Evolutionary conservation across 1,140 invertebrate species (phyloP).

Genomic region (Tetragnatha versicolor): DNA sequence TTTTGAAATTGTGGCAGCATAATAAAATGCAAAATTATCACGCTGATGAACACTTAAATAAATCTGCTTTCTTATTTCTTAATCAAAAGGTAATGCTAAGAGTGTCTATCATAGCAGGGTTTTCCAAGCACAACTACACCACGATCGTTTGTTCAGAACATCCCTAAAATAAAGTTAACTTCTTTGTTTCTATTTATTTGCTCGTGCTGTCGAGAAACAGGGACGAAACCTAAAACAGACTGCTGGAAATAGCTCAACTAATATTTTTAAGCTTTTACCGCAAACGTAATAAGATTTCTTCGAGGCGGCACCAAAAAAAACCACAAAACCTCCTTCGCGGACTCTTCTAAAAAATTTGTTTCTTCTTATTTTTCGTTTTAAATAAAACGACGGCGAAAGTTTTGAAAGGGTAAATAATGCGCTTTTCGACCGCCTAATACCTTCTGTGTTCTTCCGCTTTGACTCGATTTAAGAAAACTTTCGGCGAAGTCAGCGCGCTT

Average conservation of each 20-base stretch:
- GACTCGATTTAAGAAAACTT: constrained; percentile 46
- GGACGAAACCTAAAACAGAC: constrained; percentile 8
- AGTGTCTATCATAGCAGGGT: too few species aligned
- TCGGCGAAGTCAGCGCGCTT: too few species aligned
- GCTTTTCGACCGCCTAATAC: constrained; percentile 25
- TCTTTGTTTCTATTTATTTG: too few species aligned
- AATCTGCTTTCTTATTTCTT: too few species aligned
- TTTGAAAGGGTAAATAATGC: background rate
- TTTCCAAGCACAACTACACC: too few species aligned
- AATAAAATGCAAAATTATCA: too few species aligned
- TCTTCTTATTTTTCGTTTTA: background rate
- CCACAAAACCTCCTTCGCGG: background rate
- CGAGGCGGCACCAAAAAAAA: background rate
- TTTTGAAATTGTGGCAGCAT: too few species aligned
- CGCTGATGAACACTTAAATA: too few species aligned
- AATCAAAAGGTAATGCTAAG: too few species aligned
- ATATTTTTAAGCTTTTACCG: constrained; percentile 41
- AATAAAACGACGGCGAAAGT: constrained; percentile 13
- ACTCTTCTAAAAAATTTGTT: too few species aligned
- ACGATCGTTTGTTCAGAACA: too few species aligned
- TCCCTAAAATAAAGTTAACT: too few species aligned
- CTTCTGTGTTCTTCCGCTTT: background rate
- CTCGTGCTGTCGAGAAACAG: background rate
- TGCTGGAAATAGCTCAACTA: constrained; percentile 40
- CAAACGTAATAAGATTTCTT: constrained; percentile 42